These are phyloP conservation scores for Psococerastis gibbosa DNA, from an alignment of 2,888 invertebrate species.

Conservation along the genomic window DNA sequence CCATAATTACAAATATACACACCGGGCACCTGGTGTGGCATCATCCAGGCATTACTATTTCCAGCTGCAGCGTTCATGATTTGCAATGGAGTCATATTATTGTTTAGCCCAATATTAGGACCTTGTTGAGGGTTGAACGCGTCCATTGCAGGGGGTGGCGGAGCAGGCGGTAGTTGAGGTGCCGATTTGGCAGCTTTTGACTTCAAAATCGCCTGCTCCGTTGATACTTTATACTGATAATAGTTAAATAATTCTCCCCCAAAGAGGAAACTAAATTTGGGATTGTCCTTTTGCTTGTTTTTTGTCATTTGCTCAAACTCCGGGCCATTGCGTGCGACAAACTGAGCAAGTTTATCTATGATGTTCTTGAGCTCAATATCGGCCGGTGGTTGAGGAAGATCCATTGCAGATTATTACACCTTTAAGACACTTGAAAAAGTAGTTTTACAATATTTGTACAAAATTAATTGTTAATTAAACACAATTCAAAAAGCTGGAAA, in stretches of 20 bases:
- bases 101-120: neutral
- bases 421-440: no score
- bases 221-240: constrained; percentile 89
- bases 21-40: constrained; percentile 26
- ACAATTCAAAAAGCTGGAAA: no score
- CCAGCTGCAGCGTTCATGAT: constrained; percentile 15
- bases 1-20: no score
- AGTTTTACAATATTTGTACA: no score
- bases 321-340: constrained; percentile 98
- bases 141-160: neutral
- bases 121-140: neutral
- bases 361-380: constrained; percentile 92
- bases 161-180: neutral
- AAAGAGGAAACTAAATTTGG: constrained; percentile 91
- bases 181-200: neutral
- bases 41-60: constrained; percentile 18
- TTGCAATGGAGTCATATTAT: constrained; percentile 14
- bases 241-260: constrained; percentile 92
- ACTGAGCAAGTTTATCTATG: constrained; percentile 96
- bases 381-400: constrained; percentile 17
- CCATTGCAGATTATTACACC: no score
- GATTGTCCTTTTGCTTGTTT: constrained; percentile 94
- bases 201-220: constrained; percentile 63
- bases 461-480: no score
- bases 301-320: constrained; percentile 99